These are phyloP conservation scores for Pasiphila rectangulata DNA, from an alignment of 2,888 invertebrate genomes.

Conservation along the genomic window DNA sequence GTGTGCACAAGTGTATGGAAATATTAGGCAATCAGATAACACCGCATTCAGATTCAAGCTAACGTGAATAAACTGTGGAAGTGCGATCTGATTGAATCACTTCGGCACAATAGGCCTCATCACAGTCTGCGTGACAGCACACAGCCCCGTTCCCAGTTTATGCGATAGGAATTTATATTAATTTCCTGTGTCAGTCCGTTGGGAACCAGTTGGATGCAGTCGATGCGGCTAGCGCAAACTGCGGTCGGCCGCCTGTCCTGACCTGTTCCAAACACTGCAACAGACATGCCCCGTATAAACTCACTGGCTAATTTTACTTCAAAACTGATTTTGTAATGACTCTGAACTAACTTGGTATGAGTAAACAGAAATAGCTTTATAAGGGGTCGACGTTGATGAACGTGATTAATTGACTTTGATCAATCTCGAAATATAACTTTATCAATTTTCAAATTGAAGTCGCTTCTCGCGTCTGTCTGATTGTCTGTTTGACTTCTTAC, in stretches of 20 bases:
- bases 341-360: conserved; percentile 37
- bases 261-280: conserved; percentile 66
- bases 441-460: too few relatives aligned
- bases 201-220: conserved; percentile 66
- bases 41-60: conserved; percentile 54
- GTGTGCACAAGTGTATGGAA: background rate
- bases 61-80: conserved; percentile 56
- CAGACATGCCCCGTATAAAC: conserved; percentile 66
- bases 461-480: too few relatives aligned
- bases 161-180: conserved; percentile 77
- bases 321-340: conserved; percentile 57
- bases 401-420: conserved; percentile 13
- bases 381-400: conserved; percentile 8
- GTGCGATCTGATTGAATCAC: conserved; percentile 63
- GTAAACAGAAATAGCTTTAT: conserved; percentile 28
- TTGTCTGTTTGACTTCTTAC: too few relatives aligned
- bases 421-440: background rate
- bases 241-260: conserved; percentile 65
- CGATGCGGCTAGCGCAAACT: conserved; percentile 62
- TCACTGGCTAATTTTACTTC: conserved; percentile 66
- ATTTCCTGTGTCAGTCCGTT: conserved; percentile 69
- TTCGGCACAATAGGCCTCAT: conserved; percentile 69
- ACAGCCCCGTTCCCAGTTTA: conserved; percentile 60
- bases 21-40: conserved; percentile 42
- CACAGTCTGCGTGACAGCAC: conserved; percentile 58